phyloP scores from a whole-genome alignment of 2,888 invertebrate genomes.

The Lycophotia porphyrea region DNA sequence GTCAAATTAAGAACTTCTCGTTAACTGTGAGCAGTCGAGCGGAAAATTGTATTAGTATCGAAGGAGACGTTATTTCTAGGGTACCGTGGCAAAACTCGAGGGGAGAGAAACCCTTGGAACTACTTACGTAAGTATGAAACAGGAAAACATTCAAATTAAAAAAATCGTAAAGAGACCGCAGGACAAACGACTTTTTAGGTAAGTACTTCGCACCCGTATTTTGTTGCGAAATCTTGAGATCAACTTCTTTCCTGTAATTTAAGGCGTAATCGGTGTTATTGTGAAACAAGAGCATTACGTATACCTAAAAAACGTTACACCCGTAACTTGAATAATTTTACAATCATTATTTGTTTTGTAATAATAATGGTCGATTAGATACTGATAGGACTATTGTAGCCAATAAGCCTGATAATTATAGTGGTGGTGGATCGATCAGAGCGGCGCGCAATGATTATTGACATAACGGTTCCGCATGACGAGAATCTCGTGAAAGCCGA shows the following conservation, averaged over 20 bases:
- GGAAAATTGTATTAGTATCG: slow-evolving; percentile 81
- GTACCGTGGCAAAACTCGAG: slow-evolving; percentile 56
- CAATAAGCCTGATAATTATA: no score
- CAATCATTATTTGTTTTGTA: background rate
- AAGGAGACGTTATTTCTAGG: slow-evolving; percentile 71
- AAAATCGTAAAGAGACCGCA: slow-evolving; percentile 8
- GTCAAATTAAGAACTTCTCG: slow-evolving; percentile 78
- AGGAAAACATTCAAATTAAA: slow-evolving; percentile 49
- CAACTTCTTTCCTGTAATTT: slow-evolving; percentile 35
- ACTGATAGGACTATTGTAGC: no score
- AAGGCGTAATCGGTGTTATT: slow-evolving; percentile 1
- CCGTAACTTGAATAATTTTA: background rate
- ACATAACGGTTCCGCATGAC: no score
- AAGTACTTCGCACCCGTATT: slow-evolving; percentile 14
- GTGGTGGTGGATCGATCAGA: no score
- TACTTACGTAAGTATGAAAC: slow-evolving; percentile 34
- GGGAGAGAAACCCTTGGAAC: slow-evolving; percentile 42
- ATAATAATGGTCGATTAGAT: background rate
- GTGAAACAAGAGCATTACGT: background rate
- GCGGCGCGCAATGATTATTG: no score
- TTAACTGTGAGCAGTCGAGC: slow-evolving; percentile 78
- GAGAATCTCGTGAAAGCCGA: no score
- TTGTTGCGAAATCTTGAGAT: slow-evolving; percentile 23
- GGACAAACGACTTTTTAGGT: slow-evolving; percentile 11
- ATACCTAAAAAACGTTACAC: background rate